Evolutionary conservation across 2,113 vertebrate species (phyloP).

Genomic region (Leucopternis melanops): DNA sequence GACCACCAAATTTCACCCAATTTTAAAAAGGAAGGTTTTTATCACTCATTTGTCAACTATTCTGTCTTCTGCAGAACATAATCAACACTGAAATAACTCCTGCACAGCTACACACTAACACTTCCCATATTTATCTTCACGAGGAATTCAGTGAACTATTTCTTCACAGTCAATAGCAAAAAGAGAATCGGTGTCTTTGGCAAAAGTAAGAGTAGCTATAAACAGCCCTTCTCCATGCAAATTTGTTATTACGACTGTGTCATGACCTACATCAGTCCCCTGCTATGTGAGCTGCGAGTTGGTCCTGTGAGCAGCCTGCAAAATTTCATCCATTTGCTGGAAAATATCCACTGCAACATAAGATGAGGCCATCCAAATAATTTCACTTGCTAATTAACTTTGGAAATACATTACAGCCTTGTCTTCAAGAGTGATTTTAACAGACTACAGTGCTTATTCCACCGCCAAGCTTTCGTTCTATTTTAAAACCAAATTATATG

Average conservation of each 20-base stretch:
- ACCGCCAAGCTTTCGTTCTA: neutral
- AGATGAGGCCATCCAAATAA: neutral
- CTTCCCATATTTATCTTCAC: neutral
- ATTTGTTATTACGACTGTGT: neutral
- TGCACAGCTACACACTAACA: neutral
- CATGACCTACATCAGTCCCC: neutral
- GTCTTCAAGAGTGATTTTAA: neutral
- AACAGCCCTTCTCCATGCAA: neutral
- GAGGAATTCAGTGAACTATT: neutral
- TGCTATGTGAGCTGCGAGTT: neutral
- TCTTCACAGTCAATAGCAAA: neutral
- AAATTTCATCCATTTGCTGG: neutral
- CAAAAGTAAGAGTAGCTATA: neutral
- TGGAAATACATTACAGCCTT: neutral
- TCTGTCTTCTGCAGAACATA: neutral
- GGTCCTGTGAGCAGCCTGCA: neutral
- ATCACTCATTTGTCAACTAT: neutral
- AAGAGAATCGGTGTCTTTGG: neutral
- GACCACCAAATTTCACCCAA: neutral
- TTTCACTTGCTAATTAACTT: constrained; percentile 21
- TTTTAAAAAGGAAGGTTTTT: neutral
- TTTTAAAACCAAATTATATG: accelerated
- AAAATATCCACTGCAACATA: neutral
- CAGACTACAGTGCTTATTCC: neutral
- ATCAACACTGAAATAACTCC: neutral